Base-by-base conservation (phyloP, 1,140 invertebrate species). In the Thalassaphorura encarpata region DNA sequence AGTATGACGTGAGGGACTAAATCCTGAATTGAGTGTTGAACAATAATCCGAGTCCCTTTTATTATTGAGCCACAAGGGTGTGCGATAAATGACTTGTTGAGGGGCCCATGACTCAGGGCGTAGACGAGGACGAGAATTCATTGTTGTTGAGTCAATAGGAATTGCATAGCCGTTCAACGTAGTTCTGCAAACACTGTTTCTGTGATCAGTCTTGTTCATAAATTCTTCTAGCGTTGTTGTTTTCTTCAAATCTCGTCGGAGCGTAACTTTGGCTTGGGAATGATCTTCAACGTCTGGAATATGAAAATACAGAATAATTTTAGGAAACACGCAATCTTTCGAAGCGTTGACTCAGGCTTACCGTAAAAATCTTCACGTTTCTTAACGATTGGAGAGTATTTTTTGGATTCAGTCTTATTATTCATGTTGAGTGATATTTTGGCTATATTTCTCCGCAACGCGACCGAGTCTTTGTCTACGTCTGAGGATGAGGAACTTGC, bases 51-150 rank as follows among this genome's bases (percentile, higher is more conserved):
- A 11, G 48, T 4, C 19, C 18, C 8, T 50, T 26, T 8, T 15
- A 26, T 31, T 13, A 31, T 26, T 23, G 48, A n/a, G n/a, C n/a
- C n/a, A n/a, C n/a, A n/a, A 31, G 5, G 48, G 29, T 50, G 48
- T 4, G 13, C 11, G 13, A 43, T 43, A 43, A 19, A 50, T 41
- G 24, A 24, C 42, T 15, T 21, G 50, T 28, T 50, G 47, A 23
- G 52, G 52, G 18, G 52, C 39, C 52, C 47, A 54, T 13, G 52
- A 59, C 45, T 54, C 57, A n/a, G 51, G 43, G 47, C 56, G 21
- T 33, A n/a, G 11, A 36, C 11, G 33, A 11, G 33, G 11, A 11
- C 33, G 11, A n/a, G 11, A n/a, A n/a, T 11, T 36, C n/a, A 11
- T 36, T 11, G 33, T 36, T 11, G 46, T 19, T 11, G 45, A 33